A percentile compares a stretch with the other conserved stretches of the same genome.
phyloP scores from a whole-genome alignment of 2,797 vertebrate genomes.

The Eulemur rubriventer region DNA sequence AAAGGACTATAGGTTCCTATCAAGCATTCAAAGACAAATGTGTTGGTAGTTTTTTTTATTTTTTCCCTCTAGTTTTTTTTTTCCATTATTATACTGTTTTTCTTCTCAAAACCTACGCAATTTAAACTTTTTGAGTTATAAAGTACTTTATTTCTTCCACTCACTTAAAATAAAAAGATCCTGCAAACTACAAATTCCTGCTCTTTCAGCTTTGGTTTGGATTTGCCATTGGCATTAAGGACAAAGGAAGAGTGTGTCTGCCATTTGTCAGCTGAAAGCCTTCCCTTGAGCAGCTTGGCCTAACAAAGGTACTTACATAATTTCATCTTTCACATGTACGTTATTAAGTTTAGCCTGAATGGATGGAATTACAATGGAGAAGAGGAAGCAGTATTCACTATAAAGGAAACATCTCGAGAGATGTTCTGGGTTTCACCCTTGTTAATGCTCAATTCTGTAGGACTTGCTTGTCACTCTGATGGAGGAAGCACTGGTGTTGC shows the following conservation, averaged over 20 bases:
- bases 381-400: background rate
- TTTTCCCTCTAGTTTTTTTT: too few relatives aligned
- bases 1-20: background rate
- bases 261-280: background rate
- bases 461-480: background rate
- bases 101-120: slow-evolving; percentile 29
- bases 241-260: background rate
- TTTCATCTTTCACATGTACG: slow-evolving; percentile 28
- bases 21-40: background rate
- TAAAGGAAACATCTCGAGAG: background rate
- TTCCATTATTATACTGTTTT: slow-evolving; percentile 49
- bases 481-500: background rate
- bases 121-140: background rate
- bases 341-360: slow-evolving; percentile 50
- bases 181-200: background rate
- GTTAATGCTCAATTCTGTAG: background rate
- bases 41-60: slow-evolving; percentile 36
- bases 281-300: background rate
- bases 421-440: background rate
- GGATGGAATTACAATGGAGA: slow-evolving; percentile 21
- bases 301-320: background rate
- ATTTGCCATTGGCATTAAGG: background rate
- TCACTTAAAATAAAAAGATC: background rate
- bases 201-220: background rate
- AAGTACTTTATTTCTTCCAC: background rate